phyloP scores from a whole-genome alignment of 1,140 invertebrate genomes.

The Pachypeltis micranthus region DNA sequence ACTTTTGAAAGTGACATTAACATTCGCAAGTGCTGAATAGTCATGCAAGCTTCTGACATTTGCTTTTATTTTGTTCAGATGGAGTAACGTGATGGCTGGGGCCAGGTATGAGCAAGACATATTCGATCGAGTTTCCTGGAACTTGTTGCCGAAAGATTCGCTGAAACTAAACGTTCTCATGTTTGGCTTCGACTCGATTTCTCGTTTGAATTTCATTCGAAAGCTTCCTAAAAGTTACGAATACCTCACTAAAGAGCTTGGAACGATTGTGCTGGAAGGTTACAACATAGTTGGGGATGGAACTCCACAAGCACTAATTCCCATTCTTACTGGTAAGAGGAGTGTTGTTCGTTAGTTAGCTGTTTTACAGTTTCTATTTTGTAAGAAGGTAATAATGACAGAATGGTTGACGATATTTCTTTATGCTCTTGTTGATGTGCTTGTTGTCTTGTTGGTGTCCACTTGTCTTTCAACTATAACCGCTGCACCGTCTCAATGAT shows the following conservation, averaged over 20 bases:
- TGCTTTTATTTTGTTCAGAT: no score
- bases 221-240: conserved; percentile 70
- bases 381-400: no score
- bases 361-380: no score
- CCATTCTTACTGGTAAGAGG: conserved; percentile 63
- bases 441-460: no score
- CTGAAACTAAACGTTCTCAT: conserved; percentile 67
- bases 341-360: not conserved
- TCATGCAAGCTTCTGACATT: no score
- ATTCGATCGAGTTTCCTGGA: conserved; percentile 38
- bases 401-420: conserved; percentile 6
- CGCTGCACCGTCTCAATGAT: no score
- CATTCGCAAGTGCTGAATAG: no score
- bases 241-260: conserved; percentile 57
- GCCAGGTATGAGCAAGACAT: conserved; percentile 39
- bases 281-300: conserved; percentile 91
- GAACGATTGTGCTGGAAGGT: conserved; percentile 58
- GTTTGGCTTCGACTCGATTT: conserved; percentile 84
- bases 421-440: no score
- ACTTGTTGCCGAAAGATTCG: conserved; percentile 37
- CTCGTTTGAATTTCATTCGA: conserved; percentile 72
- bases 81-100: conserved; percentile 46
- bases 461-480: no score
- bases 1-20: no score
- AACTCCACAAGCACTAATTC: conserved; percentile 83